Conservation (phyloP, 2,113 vertebrate species). For the Empidonax traillii region DNA sequence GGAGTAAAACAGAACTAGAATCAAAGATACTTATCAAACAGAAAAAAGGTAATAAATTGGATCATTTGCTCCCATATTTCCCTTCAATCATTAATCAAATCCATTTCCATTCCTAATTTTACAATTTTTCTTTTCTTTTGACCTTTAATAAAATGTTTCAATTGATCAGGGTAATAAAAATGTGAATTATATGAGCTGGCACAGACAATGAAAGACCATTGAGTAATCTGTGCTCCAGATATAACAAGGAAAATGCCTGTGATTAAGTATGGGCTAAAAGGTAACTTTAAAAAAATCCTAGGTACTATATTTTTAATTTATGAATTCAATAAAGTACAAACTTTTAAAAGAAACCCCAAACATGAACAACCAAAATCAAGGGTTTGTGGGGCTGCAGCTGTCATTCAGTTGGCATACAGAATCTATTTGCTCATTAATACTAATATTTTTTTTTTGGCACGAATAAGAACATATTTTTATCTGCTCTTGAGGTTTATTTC, state of each 20-base stretch:
- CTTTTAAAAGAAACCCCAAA: not conserved
- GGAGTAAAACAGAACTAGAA: not conserved
- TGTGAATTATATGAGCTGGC: constrained; percentile 61
- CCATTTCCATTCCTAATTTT: constrained; percentile 66
- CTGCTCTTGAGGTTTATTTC: not conserved
- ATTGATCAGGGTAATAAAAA: constrained; percentile 69
- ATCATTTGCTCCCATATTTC: constrained; percentile 58
- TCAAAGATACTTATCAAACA: constrained; percentile 41
- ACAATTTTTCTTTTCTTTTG: constrained; percentile 69
- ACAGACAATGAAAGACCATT: constrained; percentile 27
- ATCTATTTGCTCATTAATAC: not conserved
- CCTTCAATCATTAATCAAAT: constrained; percentile 58
- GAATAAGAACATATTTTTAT: not conserved
- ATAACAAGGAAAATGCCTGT: constrained; percentile 3
- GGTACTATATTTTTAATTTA: not conserved
- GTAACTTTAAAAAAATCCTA: not conserved
- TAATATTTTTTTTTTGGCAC: not conserved
- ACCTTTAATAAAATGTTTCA: constrained; percentile 70
- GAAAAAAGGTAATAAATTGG: constrained; percentile 53
- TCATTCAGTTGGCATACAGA: not conserved
- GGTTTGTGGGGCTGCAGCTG: not conserved
- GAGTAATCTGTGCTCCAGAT: constrained; percentile 41
- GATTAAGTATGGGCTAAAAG: not conserved
- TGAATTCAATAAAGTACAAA: not conserved
- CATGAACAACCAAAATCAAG: not conserved